Base-by-base conservation (phyloP, 2,888 invertebrate genomes). In the Brachyopa scutellaris region DNA sequence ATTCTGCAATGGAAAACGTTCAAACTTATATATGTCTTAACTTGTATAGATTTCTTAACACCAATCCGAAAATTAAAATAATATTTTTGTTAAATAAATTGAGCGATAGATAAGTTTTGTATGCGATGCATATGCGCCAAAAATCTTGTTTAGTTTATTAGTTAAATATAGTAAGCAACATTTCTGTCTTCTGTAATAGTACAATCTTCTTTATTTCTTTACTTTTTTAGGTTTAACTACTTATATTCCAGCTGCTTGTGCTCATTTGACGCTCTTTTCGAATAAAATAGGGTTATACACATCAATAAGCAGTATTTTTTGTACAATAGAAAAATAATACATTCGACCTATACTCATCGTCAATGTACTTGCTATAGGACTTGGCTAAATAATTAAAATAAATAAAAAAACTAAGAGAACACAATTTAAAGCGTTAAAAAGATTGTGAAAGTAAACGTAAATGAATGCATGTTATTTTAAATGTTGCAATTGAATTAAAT, bases 1-100 rank as follows among this genome's bases (percentile, higher is more conserved):
- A 77, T 62, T 85, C 84, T 85, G 84, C 19, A 84, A 80, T 29
- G 13, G 26, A 49, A 69, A 69, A 31, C 1, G 36, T 36, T 33
- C 15, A 13, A 15, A 29, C 5, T 31, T n/a, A 1, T 13, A 45
- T 53, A 8, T 11, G 9, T n/a, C 5, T 23, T 21, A 42, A 29
- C 7, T 31, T n/a, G 13, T 4, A 36, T 2, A 21, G n/a, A 21
- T 36, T 40, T 40, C 5, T 5, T 1, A 55, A 45, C 1, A 29
- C 57, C 31, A 45, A 13, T 7, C 51, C 4, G 21, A 57, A 5
- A 31, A 8, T 29, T 49, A 29, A 6, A 31, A 19, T 5, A 31
- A 11, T 4, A 11, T 2, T 6, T n/a, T n/a, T n/a, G n/a, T n/a
- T n/a, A n/a, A n/a, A 7, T 5, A 33, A 7, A 36, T 53, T 53